Percentiles rank a stretch among this genome's conserved stretches.
phyloP scores from a whole-genome alignment of 2,888 invertebrate genomes.

The Anoncus sp. region DNA sequence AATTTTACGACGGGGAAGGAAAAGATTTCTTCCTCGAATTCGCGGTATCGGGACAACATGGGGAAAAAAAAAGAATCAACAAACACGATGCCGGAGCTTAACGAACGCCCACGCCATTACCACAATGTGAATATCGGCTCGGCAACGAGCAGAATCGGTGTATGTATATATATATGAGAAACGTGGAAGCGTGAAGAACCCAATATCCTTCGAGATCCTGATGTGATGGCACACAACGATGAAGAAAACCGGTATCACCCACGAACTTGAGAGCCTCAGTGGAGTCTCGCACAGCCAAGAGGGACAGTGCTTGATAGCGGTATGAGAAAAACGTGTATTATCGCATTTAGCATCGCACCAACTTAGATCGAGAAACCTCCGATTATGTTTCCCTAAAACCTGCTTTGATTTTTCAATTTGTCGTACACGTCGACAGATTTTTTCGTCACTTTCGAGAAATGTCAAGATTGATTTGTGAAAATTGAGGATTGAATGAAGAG shows the following conservation, averaged over 20 bases:
- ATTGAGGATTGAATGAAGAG: neutral
- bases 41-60: neutral
- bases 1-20: neutral
- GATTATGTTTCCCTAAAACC: neutral
- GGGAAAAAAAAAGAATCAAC: neutral
- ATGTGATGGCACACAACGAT: slow-evolving; percentile 47
- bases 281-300: slow-evolving; percentile 34
- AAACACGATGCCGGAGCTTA: slow-evolving; percentile 2
- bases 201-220: slow-evolving; percentile 61
- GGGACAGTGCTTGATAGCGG: slow-evolving; percentile 24
- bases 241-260: slow-evolving; percentile 64
- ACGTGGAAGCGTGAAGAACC: slow-evolving; percentile 38
- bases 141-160: neutral
- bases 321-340: slow-evolving; percentile 23
- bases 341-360: slow-evolving; percentile 24
- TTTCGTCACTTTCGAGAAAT: neutral
- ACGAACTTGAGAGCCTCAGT: slow-evolving; percentile 46
- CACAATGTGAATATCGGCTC: neutral
- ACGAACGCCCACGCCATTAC: slow-evolving; percentile 36
- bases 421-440: neutral
- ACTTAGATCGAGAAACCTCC: slow-evolving; percentile 10
- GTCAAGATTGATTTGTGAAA: neutral
- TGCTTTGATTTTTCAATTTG: neutral
- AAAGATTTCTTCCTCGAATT: neutral
- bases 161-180: slow-evolving; percentile 7